Conservation (phyloP, 2,797 vertebrate genomes). For the Pangasius macronema region DNA sequence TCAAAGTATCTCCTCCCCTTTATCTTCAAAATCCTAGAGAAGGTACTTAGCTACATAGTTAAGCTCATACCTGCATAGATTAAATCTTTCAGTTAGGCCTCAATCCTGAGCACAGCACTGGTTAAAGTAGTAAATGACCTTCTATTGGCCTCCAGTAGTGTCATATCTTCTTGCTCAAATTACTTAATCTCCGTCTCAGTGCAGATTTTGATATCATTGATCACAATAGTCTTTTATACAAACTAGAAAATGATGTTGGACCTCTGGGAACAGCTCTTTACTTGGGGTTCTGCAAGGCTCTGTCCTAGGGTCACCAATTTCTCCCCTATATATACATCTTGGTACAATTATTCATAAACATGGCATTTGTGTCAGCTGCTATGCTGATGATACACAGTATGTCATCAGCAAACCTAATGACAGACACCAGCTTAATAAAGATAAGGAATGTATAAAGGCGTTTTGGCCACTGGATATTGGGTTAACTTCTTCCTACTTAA, state of each 20-base stretch:
- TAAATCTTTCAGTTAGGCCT: too few species aligned
- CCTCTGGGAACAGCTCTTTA: background rate
- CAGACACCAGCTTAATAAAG: background rate
- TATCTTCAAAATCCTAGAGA: too few species aligned
- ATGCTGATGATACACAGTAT: background rate
- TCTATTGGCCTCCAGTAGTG: background rate
- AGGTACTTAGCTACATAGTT: too few species aligned
- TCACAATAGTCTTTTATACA: background rate
- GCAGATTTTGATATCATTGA: background rate
- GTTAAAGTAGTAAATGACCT: background rate
- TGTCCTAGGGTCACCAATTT: background rate
- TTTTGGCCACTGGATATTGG: too few species aligned
- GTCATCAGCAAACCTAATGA: background rate
- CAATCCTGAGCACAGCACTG: background rate
- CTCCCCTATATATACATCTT: background rate
- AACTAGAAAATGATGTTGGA: background rate
- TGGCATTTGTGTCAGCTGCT: background rate
- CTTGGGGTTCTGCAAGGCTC: background rate
- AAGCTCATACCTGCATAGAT: too few species aligned
- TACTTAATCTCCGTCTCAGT: background rate
- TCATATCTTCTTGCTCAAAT: background rate
- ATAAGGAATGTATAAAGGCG: too few species aligned
- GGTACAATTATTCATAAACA: background rate
- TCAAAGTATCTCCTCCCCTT: too few species aligned
- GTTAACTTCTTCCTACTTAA: too few species aligned